Evolutionary conservation across 2,797 vertebrate genomes (phyloP), one percentile per base, ranked within the genome.

Genomic region (Arnoldichthys spilopterus): DNA sequence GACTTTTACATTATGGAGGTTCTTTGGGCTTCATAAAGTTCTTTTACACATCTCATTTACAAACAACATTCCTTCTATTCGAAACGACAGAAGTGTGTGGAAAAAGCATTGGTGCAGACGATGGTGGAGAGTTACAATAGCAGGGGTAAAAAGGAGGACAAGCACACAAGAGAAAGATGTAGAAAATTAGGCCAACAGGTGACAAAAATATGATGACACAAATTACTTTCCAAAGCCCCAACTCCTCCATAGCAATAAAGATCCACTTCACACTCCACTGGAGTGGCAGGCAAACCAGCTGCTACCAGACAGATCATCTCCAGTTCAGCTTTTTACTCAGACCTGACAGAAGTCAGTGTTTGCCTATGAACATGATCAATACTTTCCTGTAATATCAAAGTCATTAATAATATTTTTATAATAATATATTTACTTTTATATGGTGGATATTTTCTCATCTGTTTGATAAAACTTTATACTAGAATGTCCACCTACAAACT

Each of bases 161-260:
- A 64, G 28, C 30, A 70, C 7, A 20, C 40, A 4, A 70, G 30
- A 20, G 0, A n/a, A 15, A 30, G 30, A 53, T 26, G 24, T 64
- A 63, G 68, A 78, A 63, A 62, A 43, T 24, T 56, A 9, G 15
- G 58, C 56, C 66, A 75, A 66, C 62, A 70, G 59, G 30, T 3
- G 20, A 54, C 49, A 62, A 43, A 75, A 16, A 37, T 54, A 56
- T 66, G 2, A 45, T 43, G 37, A 61, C 37, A 59, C 28, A 24
- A 68, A 69, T 6, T 9, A 43, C 37, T 72, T 78, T 83, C 78
- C 68, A 61, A 30, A 64, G 22, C 22, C 63, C 37, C 45, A 24
- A 58, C 61, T 80, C 53, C 34, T 49, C 9, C 69, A 74, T 26
- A 77, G 26, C 28, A 72, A 15, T 22, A 40, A 20, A 56, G 20